Evolutionary conservation across 2,797 vertebrate species (phyloP).

Genomic region (Loriculus beryllinus): DNA sequence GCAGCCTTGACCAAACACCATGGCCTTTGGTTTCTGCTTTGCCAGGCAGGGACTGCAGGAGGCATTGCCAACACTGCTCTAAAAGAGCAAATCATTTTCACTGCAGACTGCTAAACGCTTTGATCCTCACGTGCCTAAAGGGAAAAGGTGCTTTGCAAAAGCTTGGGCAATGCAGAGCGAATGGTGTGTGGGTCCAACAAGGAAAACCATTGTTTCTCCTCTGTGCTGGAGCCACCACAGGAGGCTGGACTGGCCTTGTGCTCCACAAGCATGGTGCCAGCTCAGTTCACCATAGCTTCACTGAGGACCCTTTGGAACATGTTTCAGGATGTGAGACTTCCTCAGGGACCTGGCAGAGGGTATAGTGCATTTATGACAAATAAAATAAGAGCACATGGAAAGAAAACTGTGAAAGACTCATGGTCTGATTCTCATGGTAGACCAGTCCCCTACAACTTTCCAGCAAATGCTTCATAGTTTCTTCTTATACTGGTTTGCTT

Average conservation of each 20-base stretch:
- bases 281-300: background rate
- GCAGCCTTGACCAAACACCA: background rate
- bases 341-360: background rate
- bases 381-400: background rate
- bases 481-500: background rate
- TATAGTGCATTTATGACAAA: background rate
- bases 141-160: background rate
- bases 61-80: background rate
- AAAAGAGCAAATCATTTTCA: background rate
- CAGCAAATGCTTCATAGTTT: background rate
- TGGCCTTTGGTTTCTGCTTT: background rate
- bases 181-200: background rate
- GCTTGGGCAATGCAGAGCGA: background rate
- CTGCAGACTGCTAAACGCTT: background rate
- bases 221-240: background rate
- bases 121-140: background rate
- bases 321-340: background rate
- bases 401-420: background rate
- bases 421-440: fast-evolving
- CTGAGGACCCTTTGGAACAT: background rate
- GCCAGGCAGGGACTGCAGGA: background rate
- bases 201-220: background rate
- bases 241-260: no score
- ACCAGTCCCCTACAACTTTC: background rate
- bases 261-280: fast-evolving